Evolutionary conservation across 1,140 invertebrate species (phyloP), one percentile per base, ranked within the genome.

Genomic region (Drosophila sechellia): DNA sequence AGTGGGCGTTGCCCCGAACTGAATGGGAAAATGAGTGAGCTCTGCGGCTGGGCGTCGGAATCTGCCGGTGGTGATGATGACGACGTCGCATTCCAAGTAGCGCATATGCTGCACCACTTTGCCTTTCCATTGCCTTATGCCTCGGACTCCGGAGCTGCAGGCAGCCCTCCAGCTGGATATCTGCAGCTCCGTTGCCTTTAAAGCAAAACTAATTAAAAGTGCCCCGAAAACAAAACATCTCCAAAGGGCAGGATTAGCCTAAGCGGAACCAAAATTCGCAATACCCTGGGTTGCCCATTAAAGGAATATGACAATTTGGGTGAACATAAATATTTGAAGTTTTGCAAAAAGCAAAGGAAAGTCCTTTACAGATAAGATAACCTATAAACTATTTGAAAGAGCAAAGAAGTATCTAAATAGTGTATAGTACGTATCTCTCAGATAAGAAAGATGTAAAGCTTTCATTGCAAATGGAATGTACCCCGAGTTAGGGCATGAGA

Each of bases 171-270:
- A 69, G 66, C 49, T 31, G 35, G n/a, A 31, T 12, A 15, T 34
- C 59, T n/a, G 25, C 25, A 22, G 40, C 10, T 11, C 20, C 39
- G 43, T 72, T 78, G 73, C 60, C 79, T 73, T 77, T 69, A 81
- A 86, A 91, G 79, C 90, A 90, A 91, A 91, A 91, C 90, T 91
- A 91, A 91, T 91, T 91, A 91, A 91, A 91, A 91, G 89, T 91
- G 84, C 64, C 79, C 90, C 81, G 46, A 91, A 85, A 91, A 91
- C 87, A 89, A 65, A 77, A 65, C 39, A 65, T 27, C 20, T 22
- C 46, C 46, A 5, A 22, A 43, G 37, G 45, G 34, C 64, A 34
- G 34, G 64, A 68, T 68, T 68, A 68, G 64, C 60, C 64, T 37
- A 68, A 68, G 64, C 64, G 37, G 46, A 65, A 65, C 46, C 59